Percentiles rank a stretch among this genome's conserved stretches.
phyloP scores from a whole-genome alignment of 2,113 vertebrate genomes.

The Tenebrosternarchus preto region DNA sequence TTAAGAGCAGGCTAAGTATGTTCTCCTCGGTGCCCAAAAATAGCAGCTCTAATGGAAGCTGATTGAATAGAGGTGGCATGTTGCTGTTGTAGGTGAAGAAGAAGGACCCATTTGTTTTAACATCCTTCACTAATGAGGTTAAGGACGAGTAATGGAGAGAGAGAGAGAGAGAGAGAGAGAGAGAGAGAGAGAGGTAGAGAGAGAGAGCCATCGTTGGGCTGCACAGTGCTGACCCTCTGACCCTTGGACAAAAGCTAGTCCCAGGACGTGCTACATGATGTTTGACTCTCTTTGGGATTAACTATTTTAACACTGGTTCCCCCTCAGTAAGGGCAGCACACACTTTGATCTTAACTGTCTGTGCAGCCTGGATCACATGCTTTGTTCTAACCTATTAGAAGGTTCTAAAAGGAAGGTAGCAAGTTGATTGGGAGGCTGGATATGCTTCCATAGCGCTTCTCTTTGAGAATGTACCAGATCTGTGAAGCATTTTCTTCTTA shows the following conservation, averaged over 20 bases:
- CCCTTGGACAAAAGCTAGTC: not conserved
- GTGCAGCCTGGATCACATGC: too few relatives aligned
- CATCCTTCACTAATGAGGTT: slow-evolving; percentile 40
- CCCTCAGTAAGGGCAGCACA: too few relatives aligned
- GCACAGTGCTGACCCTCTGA: not conserved
- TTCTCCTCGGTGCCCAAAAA: slow-evolving; percentile 36
- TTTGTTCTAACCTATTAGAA: too few relatives aligned
- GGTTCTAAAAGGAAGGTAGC: not conserved
- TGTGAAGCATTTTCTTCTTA: slow-evolving; percentile 48
- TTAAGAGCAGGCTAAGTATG: slow-evolving; percentile 41
- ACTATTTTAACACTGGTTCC: not conserved
- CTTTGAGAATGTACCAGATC: not conserved
- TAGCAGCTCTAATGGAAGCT: slow-evolving; percentile 50
- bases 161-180: too few relatives aligned
- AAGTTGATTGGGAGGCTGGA: not conserved
- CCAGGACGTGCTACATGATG: not conserved
- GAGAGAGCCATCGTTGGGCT: not conserved
- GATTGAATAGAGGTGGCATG: slow-evolving; percentile 44
- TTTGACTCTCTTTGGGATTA: not conserved
- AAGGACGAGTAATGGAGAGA: slow-evolving; percentile 19
- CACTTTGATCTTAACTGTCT: too few relatives aligned
- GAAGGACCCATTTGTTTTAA: slow-evolving; percentile 41
- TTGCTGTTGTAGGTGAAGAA: slow-evolving; percentile 34
- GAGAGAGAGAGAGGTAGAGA: too few relatives aligned
- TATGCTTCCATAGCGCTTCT: not conserved